phyloP scores from a whole-genome alignment of 2,797 vertebrate genomes.

The Euthynnus affinis region DNA sequence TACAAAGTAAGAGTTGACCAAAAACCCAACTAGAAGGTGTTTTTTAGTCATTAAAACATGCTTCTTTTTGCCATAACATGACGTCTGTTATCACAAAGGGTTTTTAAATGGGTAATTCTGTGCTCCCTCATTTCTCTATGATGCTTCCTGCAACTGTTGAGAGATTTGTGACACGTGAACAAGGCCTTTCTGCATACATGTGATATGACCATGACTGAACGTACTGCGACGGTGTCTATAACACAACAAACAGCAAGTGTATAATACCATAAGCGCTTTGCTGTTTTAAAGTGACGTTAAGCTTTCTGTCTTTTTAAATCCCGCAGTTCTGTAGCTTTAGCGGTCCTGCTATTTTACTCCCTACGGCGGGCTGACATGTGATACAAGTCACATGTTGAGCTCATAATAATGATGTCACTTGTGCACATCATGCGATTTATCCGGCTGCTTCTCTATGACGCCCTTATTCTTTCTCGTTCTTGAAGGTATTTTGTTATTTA shows the following conservation, averaged over 20 bases:
- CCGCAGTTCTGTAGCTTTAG: background rate
- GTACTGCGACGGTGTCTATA: background rate
- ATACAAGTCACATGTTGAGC: conserved; percentile 41
- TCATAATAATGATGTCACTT: conserved; percentile 47
- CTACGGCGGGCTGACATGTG: conserved; percentile 5
- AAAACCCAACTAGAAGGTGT: background rate
- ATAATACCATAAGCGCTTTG: background rate
- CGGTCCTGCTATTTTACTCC: conserved; percentile 19
- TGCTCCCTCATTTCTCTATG: background rate
- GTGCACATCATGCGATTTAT: background rate
- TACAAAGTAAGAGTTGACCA: background rate
- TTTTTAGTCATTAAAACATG: too few relatives aligned
- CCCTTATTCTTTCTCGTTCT: conserved; percentile 25
- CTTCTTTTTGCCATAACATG: too few relatives aligned
- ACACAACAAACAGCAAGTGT: background rate
- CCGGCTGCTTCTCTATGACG: conserved; percentile 16
- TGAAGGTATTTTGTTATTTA: conserved; percentile 56
- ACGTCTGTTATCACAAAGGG: too few relatives aligned
- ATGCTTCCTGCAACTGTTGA: background rate
- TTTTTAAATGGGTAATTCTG: background rate
- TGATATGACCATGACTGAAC: background rate
- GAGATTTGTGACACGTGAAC: background rate
- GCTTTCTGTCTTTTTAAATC: background rate
- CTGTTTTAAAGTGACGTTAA: conserved; percentile 6
- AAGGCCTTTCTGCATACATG: background rate